These are phyloP conservation scores for Phengaris alcon DNA, from an alignment of 2,888 invertebrate genomes.

Conservation along the genomic window DNA sequence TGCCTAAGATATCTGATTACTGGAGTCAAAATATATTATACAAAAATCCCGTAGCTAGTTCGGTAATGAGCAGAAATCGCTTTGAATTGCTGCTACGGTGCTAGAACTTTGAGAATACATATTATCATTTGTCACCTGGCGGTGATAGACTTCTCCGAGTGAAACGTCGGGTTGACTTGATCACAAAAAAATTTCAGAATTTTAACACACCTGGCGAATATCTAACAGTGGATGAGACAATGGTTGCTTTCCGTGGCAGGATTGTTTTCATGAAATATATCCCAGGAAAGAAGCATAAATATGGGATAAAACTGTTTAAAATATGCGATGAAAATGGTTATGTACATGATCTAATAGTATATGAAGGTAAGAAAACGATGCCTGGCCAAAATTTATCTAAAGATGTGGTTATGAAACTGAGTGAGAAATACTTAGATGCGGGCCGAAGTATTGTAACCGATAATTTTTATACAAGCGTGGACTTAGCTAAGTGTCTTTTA, in stretches of 20 bases:
- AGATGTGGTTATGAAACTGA: no score
- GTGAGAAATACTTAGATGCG: no score
- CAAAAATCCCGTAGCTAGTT: slow-evolving; percentile 7
- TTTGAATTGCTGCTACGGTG: slow-evolving; percentile 14
- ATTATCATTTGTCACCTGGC: neutral
- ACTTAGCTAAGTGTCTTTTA: no score
- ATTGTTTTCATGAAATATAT: slow-evolving; percentile 30
- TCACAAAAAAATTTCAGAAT: no score
- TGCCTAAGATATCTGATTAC: slow-evolving; percentile 28
- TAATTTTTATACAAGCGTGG: no score
- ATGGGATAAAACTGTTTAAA: slow-evolving; percentile 28
- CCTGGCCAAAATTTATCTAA: no score
- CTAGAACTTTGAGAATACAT: slow-evolving; percentile 5
- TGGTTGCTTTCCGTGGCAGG: slow-evolving; percentile 28
- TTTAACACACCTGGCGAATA: slow-evolving; percentile 30
- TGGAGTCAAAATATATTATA: slow-evolving; percentile 19
- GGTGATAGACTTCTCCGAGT: slow-evolving; percentile 23
- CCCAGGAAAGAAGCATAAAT: slow-evolving; percentile 29
- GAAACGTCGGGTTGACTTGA: slow-evolving; percentile 24
- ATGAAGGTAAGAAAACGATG: neutral
- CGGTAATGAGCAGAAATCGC: slow-evolving; percentile 10
- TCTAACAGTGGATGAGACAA: slow-evolving; percentile 29
- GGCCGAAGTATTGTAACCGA: no score
- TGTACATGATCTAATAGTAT: slow-evolving; percentile 8
- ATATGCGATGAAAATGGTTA: slow-evolving; percentile 25